A percentile compares a stretch with the other conserved stretches of the same genome.
Conservation (phyloP, 2,797 vertebrate genomes). For the Tragelaphus eurycerus region DNA sequence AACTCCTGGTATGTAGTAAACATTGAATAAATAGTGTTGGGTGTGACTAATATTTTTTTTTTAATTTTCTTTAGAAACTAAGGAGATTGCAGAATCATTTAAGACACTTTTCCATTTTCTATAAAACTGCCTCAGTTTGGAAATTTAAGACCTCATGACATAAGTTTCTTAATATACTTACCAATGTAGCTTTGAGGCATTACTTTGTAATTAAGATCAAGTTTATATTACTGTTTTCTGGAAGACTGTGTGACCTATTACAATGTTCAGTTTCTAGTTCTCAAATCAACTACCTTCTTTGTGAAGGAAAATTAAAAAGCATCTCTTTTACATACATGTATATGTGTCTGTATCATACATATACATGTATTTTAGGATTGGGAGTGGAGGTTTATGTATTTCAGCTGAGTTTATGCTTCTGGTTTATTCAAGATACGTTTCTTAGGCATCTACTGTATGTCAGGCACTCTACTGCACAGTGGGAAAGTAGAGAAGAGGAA, state of each 20-base stretch:
- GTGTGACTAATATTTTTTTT: not conserved
- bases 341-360: not conserved
- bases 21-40: not conserved
- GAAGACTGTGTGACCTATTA: not conserved
- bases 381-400: not conserved
- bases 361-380: not conserved
- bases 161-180: conserved; percentile 18
- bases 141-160: not conserved
- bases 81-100: not conserved
- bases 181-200: not conserved
- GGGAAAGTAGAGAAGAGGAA: not conserved
- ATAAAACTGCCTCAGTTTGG: not conserved
- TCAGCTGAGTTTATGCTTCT: not conserved
- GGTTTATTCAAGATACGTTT: not conserved
- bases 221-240: not conserved
- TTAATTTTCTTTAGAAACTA: not conserved
- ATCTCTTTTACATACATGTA: not conserved
- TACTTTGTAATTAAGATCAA: conserved; percentile 4
- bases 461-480: not conserved
- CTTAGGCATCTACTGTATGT: not conserved
- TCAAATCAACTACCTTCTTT: not conserved
- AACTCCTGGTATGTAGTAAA: not conserved
- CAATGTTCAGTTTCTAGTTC: not conserved
- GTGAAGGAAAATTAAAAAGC: conserved; percentile 7
- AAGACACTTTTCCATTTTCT: not conserved